phyloP scores from a whole-genome alignment of 2,888 invertebrate genomes.

The Melinaea menophilus region DNA sequence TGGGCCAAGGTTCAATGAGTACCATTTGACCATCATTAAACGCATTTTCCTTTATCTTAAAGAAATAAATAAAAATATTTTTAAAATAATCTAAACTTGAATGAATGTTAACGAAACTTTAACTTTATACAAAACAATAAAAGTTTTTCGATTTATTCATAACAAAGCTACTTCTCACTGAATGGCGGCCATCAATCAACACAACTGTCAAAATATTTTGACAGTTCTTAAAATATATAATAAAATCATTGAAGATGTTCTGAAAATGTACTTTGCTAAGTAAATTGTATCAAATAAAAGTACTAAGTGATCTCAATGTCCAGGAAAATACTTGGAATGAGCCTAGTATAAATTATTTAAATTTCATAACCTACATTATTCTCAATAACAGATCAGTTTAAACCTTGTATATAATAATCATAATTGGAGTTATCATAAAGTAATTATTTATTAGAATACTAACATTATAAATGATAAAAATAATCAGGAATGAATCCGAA shows the following conservation, averaged over 20 bases:
- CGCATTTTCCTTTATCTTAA: not conserved
- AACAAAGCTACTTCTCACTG: no score
- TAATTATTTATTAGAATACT: no score
- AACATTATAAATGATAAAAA: no score
- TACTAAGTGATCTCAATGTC: not conserved
- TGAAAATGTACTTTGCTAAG: not conserved
- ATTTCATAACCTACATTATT: slow-evolving; percentile 2
- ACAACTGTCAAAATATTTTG: no score
- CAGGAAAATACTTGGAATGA: not conserved
- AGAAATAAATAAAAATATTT: not conserved
- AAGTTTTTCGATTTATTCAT: no score
- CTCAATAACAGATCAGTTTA: slow-evolving; percentile 2
- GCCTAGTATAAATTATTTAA: not conserved
- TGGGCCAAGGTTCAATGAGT: slow-evolving; percentile 30
- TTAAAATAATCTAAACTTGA: not conserved
- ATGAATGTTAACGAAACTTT: not conserved
- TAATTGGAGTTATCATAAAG: not conserved
- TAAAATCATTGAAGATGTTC: not conserved
- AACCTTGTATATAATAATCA: slow-evolving; percentile 1
- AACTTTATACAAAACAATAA: no score
- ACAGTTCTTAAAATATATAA: not conserved
- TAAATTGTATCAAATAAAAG: not conserved
- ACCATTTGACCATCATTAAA: slow-evolving; percentile 12
- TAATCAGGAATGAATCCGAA: no score
- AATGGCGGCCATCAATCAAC: no score